Base-by-base conservation (phyloP, 2,113 vertebrate genomes). In the Limnothrissa miodon region DNA sequence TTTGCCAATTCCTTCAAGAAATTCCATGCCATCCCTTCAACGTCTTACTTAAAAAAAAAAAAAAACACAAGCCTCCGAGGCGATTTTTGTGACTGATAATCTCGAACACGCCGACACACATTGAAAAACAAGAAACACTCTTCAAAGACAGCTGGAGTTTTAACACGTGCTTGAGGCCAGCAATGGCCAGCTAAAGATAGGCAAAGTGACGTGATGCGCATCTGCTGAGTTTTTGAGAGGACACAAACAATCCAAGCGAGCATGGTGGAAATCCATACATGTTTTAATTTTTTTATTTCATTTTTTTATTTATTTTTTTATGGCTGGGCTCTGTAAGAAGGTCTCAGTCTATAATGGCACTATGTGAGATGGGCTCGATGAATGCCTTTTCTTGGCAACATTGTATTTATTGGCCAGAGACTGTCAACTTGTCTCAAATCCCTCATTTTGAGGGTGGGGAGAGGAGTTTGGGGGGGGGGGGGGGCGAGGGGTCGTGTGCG, bases 101-200 rank as follows among this genome's bases (percentile, higher is more conserved):
- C 59, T 29, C n/a, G n/a, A 29, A 62, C 59, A 62, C 59, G 25
- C 59, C 59, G 10, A 29, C 59, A 62, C 29, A 62, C 4, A 78
- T 78, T 33, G 80, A 82, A 78, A 82, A 59, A 82, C 36, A 78
- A 86, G 42, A 82, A 48, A 66, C 85, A 87, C 70, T 33, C 81
- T 80, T 39, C 29, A 45, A 56, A 83, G 59, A 62, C 59, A 62
- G 59, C 59, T 29, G 59, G 25, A 29, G 59, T 29, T n/a, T 62
- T 62, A 62, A 29, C 59, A 62, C n/a, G 59, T 62, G 59, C 10
- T 29, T 29, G 59, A 62, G 59, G 59, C 59, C 59, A 29, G 59
- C 59, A 62, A 62, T 62, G 59, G 59, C 11, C 25, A 29, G 59
- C 51, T 62, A 62, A 62, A 62, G 59, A 62, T 29, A 62, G 23